phyloP scores from a whole-genome alignment of 2,888 invertebrate species.

The Dione vanillae region DNA sequence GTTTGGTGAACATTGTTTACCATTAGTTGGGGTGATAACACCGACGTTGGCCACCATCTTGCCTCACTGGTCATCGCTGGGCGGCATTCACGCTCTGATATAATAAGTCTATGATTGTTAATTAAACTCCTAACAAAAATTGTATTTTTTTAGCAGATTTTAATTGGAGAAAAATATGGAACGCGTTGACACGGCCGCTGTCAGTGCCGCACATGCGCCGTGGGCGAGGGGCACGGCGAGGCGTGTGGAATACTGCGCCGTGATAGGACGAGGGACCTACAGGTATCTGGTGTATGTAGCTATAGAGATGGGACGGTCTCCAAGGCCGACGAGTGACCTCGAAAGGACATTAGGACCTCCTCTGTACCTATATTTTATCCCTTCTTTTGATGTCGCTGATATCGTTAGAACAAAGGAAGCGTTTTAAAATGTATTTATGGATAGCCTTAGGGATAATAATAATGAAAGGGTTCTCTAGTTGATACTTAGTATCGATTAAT shows the following conservation, averaged over 20 bases:
- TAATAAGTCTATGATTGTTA: constrained; percentile 26
- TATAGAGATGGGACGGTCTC: constrained; percentile 49
- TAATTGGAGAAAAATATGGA: constrained; percentile 58
- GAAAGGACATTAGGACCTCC: constrained; percentile 48
- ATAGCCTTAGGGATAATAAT: background rate
- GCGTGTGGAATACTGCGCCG: constrained; percentile 67
- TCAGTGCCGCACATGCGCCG: constrained; percentile 73
- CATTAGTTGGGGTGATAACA: constrained; percentile 73
- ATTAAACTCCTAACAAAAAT: constrained; percentile 31
- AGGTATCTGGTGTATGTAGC: constrained; percentile 52
- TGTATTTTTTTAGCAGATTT: constrained; percentile 25
- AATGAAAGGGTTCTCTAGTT: background rate
- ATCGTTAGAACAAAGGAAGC: background rate
- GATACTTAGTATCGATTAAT: background rate
- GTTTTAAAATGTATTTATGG: constrained; percentile 8
- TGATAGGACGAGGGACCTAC: constrained; percentile 72
- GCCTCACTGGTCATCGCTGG: constrained; percentile 49
- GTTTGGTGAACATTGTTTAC: constrained; percentile 62
- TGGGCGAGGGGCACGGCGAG: constrained; percentile 71
- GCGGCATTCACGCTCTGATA: constrained; percentile 40
- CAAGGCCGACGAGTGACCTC: constrained; percentile 75
- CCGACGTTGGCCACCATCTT: constrained; percentile 79
- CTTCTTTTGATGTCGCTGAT: constrained; percentile 13
- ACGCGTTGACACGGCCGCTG: constrained; percentile 74
- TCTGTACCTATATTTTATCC: constrained; percentile 15